Percentiles rank a stretch among this genome's conserved stretches.
Evolutionary conservation across 23 tunicate genomes (phyloP).

Genomic region (Oikopleura albicans): DNA sequence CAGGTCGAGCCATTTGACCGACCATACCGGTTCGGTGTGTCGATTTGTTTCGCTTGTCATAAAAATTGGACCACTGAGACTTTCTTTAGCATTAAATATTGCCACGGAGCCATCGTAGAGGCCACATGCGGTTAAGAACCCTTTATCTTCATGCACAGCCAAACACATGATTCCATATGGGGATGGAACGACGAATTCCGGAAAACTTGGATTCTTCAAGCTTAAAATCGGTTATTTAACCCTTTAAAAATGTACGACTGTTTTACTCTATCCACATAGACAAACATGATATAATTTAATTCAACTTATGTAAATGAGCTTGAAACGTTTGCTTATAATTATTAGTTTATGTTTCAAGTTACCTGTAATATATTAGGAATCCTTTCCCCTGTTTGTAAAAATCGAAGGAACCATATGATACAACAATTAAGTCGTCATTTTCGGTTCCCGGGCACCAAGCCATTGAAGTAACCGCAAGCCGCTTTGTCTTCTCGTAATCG

Average conservation of each 20-base stretch:
- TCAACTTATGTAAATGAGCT: too few species aligned
- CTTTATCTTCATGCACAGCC: slow-evolving; percentile 19
- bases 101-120: slow-evolving; percentile 96
- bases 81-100: slow-evolving; percentile 42
- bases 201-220: slow-evolving; percentile 77
- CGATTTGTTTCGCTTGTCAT: not conserved
- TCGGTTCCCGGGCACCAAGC: slow-evolving; percentile 22
- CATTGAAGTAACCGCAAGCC: slow-evolving; percentile 69
- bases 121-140: slow-evolving; percentile 24
- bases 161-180: slow-evolving; percentile 84
- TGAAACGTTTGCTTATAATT: too few species aligned
- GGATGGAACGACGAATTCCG: slow-evolving; percentile 55
- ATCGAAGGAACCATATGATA: slow-evolving; percentile 78
- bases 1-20: not conserved
- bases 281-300: too few species aligned
- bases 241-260: too few species aligned
- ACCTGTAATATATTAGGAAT: slow-evolving; percentile 52
- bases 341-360: too few species aligned
- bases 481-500: slow-evolving; percentile 67
- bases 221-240: not conserved
- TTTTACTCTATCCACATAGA: too few species aligned
- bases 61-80: not conserved
- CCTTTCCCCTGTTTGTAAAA: slow-evolving; percentile 69
- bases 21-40: not conserved
- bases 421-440: slow-evolving; percentile 49